Evolutionary conservation across 2,113 vertebrate genomes (phyloP), one percentile per base, ranked within the genome.

Genomic region (Tupaia tana): DNA sequence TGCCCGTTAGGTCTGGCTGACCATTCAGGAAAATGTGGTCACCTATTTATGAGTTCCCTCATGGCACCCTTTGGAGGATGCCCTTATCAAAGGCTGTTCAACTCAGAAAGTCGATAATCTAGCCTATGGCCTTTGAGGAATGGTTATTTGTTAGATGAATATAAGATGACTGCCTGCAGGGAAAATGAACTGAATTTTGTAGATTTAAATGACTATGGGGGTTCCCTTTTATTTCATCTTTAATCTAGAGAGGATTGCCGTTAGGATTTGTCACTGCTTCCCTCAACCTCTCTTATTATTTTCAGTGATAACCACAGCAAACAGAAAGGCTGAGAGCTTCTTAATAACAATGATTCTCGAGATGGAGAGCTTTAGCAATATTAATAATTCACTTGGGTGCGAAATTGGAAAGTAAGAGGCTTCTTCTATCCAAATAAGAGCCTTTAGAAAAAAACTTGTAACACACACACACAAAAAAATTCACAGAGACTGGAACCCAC

Each of bases 161-260:
- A 83, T 96, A 96, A 98, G 97, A 95, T 95, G 96, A 97, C 85
- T 94, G 89, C 93, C 86, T 85, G 56, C 94, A 97, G 82, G 94
- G 83, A 97, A 97, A 98, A 97, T 92, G 96, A 97, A 97, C 95
- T 95, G 97, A 98, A 97, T 97, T 98, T 96, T 96, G 84, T 97
- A 94, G 95, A 97, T 98, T 97, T 95, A 97, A 98, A 96, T 95
- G 95, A 97, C 95, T 97, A 93, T 94, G 85, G 95, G 93, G 96
- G 86, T 94, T 96, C 95, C 22, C 96, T 97, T 97, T 97, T 86
- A 96, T 95, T 97, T 97, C 95, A 95, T 97, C 96, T 96, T 97
- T 94, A 95, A 95, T 96, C 96, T 89, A 79, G 96, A 97, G 97
- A 97, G 90, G 78, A 81, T 93, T 97, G 80, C 73, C 95, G 19